These are phyloP conservation scores for Drosophila tsacasi DNA, from an alignment of 1,140 invertebrate genomes.

Conservation along the genomic window DNA sequence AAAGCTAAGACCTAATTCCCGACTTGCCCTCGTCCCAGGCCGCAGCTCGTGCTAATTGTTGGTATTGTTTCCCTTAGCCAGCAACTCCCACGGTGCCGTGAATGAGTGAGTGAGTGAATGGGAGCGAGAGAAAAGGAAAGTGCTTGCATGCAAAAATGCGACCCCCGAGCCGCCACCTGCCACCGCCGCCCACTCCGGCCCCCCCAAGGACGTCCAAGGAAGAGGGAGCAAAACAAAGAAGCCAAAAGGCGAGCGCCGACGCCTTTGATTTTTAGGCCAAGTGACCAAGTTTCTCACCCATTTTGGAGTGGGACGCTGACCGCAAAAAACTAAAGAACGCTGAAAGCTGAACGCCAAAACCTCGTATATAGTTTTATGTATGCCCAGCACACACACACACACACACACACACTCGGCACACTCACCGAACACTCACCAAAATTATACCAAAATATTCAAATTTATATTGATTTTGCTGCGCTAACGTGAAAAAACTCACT, in stretches of 20 bases:
- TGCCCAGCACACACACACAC: conserved; percentile 28
- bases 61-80: conserved; percentile 41
- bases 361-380: conserved; percentile 64
- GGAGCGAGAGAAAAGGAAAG: conserved; percentile 67
- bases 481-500: conserved; percentile 68
- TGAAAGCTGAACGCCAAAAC: conserved; percentile 33
- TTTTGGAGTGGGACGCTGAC: conserved; percentile 50
- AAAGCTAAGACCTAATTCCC: conserved; percentile 58
- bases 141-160: conserved; percentile 73
- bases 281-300: conserved; percentile 54
- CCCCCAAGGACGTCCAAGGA: conserved; percentile 30
- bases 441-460: conserved; percentile 84
- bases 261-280: conserved; percentile 74
- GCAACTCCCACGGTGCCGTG: conserved; percentile 53
- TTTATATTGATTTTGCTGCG: conserved; percentile 76
- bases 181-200: conserved; percentile 6
- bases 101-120: conserved; percentile 18
- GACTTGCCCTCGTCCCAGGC: conserved; percentile 25
- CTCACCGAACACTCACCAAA: conserved; percentile 29
- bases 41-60: conserved; percentile 45
- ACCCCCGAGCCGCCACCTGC: not conserved
- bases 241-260: conserved; percentile 47
- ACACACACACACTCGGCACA: not conserved
- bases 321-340: conserved; percentile 45
- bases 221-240: conserved; percentile 72